Evolutionary conservation across 2,888 invertebrate genomes (phyloP).

Genomic region (Scrobipalpa atriplicella): DNA sequence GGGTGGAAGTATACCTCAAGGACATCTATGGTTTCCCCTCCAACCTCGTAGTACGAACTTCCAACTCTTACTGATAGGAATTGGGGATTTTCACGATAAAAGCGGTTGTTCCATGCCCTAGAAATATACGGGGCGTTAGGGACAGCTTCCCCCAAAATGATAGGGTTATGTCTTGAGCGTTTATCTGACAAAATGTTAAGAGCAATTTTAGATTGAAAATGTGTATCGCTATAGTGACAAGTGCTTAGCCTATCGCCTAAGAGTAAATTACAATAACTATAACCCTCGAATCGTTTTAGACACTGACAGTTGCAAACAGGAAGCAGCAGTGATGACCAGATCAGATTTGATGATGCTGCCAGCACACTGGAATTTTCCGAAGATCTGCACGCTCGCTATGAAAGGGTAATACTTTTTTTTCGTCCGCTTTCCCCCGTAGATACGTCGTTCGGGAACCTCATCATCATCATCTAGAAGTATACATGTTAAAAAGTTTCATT

Average conservation of each 20-base stretch:
- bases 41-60: constrained; percentile 44
- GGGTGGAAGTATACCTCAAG: constrained; percentile 50
- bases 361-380: constrained; percentile 36
- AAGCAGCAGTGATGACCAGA: constrained; percentile 33
- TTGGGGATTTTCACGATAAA: constrained; percentile 50
- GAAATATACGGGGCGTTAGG: constrained; percentile 6
- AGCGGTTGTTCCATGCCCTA: constrained; percentile 52
- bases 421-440: constrained; percentile 33
- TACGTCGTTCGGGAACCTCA: constrained; percentile 30
- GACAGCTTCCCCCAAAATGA: too few species aligned
- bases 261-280: too few species aligned
- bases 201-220: too few species aligned
- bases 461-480: neutral
- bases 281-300: too few species aligned
- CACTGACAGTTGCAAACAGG: constrained; percentile 31
- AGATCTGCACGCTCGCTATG: constrained; percentile 37
- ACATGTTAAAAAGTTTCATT: neutral
- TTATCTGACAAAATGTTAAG: too few species aligned
- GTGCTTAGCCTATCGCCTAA: too few species aligned
- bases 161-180: too few species aligned
- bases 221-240: too few species aligned
- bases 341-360: constrained; percentile 39
- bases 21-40: constrained; percentile 46
- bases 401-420: constrained; percentile 37
- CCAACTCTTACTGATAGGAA: constrained; percentile 47